A percentile compares a stretch with the other conserved stretches of the same genome.
These are phyloP conservation scores for Agrilus cyanescens DNA, from an alignment of 2,888 invertebrate species.

Conservation along the genomic window DNA sequence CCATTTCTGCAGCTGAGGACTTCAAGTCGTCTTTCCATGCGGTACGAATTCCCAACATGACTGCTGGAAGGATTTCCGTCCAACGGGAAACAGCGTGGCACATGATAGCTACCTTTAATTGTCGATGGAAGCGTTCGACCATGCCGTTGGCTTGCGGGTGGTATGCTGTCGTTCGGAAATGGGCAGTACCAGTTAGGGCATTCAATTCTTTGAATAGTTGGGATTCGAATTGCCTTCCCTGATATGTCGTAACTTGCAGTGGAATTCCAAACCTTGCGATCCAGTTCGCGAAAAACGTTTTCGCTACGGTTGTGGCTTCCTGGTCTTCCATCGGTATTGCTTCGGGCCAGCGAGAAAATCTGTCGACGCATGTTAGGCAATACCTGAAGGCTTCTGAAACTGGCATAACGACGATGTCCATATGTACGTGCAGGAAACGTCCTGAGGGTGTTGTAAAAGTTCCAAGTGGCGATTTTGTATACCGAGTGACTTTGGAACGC, in stretches of 20 bases:
- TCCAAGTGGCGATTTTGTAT: conserved; percentile 13
- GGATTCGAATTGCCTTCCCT: conserved; percentile 22
- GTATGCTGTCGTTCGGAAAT: conserved; percentile 13
- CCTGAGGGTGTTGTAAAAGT: conserved; percentile 14
- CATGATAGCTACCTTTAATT: no score
- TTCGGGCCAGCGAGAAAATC: conserved; percentile 24
- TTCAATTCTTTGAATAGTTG: conserved; percentile 14
- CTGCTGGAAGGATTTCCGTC: no score
- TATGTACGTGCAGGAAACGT: conserved; percentile 31
- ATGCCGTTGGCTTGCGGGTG: conserved; percentile 20
- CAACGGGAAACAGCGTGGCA: no score
- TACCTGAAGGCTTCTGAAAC: conserved; percentile 20
- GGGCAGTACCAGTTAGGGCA: conserved; percentile 9
- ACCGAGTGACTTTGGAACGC: conserved; percentile 23
- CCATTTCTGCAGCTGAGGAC: no score
- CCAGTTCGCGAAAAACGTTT: conserved; percentile 20
- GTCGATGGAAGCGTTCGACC: no score
- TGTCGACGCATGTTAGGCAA: conserved; percentile 25
- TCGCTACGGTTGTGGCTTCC: conserved; percentile 21
- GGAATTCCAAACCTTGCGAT: conserved; percentile 25
- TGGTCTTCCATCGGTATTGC: conserved; percentile 24
- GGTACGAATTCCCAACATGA: no score
- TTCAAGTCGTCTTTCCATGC: no score
- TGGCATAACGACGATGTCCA: conserved; percentile 34
- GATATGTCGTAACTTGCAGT: conserved; percentile 22